These are phyloP conservation scores for Allolobophora icterica DNA, from an alignment of 2,888 invertebrate species.

Conservation along the genomic window DNA sequence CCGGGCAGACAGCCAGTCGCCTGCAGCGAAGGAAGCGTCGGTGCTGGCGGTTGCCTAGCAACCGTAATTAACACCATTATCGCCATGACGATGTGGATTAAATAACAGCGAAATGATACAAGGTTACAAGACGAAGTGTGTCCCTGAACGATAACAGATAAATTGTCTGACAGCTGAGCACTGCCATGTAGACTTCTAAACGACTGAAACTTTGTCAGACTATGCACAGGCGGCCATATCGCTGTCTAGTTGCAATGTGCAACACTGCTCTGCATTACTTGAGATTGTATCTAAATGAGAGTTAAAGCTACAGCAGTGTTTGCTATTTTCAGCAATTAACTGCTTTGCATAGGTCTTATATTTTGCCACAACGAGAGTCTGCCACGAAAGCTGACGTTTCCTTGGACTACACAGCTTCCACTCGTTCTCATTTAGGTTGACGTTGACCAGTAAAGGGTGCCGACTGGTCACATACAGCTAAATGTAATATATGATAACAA, in stretches of 20 bases:
- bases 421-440: too few species aligned
- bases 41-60: background rate
- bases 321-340: too few species aligned
- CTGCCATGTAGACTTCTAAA: background rate
- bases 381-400: background rate
- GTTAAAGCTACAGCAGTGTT: too few species aligned
- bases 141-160: constrained; percentile 7
- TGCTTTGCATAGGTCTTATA: background rate
- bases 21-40: background rate
- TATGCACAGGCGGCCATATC: background rate
- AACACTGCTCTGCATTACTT: background rate
- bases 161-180: constrained; percentile 14
- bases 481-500: too few species aligned
- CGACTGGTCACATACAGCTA: too few species aligned
- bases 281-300: background rate
- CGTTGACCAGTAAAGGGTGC: too few species aligned
- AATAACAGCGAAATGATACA: background rate
- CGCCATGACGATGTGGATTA: background rate
- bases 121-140: constrained; percentile 9
- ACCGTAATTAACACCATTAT: constrained; percentile 2
- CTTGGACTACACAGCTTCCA: too few species aligned
- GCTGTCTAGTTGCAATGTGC: background rate
- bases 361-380: background rate
- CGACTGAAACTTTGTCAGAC: background rate
- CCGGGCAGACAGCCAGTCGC: background rate